These are phyloP conservation scores for Maniola jurtina DNA, from an alignment of 1,140 invertebrate species.

Conservation along the genomic window DNA sequence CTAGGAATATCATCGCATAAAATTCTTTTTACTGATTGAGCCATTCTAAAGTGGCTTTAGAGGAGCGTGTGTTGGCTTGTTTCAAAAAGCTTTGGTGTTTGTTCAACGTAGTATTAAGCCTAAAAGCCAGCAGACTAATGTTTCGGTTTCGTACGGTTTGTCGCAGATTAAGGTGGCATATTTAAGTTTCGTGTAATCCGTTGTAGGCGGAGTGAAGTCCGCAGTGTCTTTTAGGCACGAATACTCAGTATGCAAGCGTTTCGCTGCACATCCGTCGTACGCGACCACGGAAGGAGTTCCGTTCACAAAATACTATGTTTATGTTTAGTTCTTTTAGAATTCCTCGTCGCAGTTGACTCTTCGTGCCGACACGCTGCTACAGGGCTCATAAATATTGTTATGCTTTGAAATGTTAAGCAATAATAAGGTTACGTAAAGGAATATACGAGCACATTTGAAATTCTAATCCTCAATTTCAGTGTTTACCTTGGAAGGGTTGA, in stretches of 20 bases:
- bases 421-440: slow-evolving; percentile 5
- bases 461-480: slow-evolving; percentile 1
- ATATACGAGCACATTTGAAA: slow-evolving; percentile 10
- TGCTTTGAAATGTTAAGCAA: slow-evolving; percentile 35
- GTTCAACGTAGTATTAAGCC: slow-evolving; percentile 35
- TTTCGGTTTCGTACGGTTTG: slow-evolving; percentile 52
- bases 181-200: slow-evolving; percentile 72
- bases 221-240: slow-evolving; percentile 75
- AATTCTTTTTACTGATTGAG: slow-evolving; percentile 18
- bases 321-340: slow-evolving; percentile 73
- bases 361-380: slow-evolving; percentile 62
- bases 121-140: slow-evolving; percentile 49
- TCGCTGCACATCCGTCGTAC: slow-evolving; percentile 73
- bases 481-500: not conserved
- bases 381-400: slow-evolving; percentile 55
- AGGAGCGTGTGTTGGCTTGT: slow-evolving; percentile 8
- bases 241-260: slow-evolving; percentile 76
- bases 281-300: slow-evolving; percentile 71
- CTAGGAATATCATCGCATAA: slow-evolving; percentile 10
- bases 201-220: slow-evolving; percentile 68
- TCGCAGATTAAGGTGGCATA: slow-evolving; percentile 64
- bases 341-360: slow-evolving; percentile 65
- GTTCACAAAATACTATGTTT: slow-evolving; percentile 74
- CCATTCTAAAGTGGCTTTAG: slow-evolving; percentile 7
- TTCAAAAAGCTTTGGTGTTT: slow-evolving; percentile 30